Conservation (phyloP, 1,140 invertebrate genomes). For the Atta cephalotes region DNA sequence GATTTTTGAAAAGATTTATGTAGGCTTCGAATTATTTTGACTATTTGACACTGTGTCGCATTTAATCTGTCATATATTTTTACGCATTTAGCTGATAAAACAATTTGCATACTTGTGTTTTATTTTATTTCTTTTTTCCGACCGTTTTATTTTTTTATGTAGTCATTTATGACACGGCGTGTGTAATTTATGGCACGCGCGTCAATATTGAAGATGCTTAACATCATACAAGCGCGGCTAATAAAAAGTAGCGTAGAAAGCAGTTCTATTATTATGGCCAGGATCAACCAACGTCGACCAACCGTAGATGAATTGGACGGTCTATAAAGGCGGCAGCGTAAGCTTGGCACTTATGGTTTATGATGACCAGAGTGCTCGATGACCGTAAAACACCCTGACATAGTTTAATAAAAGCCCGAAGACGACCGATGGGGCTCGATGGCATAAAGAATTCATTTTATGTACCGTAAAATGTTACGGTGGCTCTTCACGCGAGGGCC, state of each 20-base stretch:
- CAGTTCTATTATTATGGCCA: constrained; percentile 18
- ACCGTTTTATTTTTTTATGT: background rate
- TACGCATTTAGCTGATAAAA: background rate
- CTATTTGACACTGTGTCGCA: background rate
- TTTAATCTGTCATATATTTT: background rate
- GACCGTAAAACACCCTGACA: constrained; percentile 80
- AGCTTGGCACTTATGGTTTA: constrained; percentile 43
- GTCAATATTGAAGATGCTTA: background rate
- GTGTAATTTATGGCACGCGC: constrained; percentile 8
- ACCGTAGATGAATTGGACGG: constrained; percentile 27
- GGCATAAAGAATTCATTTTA: constrained; percentile 79
- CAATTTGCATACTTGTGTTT: background rate
- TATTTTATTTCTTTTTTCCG: background rate
- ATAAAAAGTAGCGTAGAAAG: constrained; percentile 32
- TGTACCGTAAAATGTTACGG: constrained; percentile 75
- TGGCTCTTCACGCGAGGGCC: constrained; percentile 49
- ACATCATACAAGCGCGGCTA: background rate
- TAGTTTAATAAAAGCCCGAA: constrained; percentile 77
- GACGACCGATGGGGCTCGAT: constrained; percentile 57
- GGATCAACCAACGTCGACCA: constrained; percentile 25
- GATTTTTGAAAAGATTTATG: background rate
- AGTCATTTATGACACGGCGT: background rate
- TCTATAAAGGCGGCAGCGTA: constrained; percentile 24
- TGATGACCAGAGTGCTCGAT: constrained; percentile 67
- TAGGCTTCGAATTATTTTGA: background rate